These are phyloP conservation scores for Anser brachyrhynchus DNA, from an alignment of 2,113 vertebrate species.

Conservation along the genomic window DNA sequence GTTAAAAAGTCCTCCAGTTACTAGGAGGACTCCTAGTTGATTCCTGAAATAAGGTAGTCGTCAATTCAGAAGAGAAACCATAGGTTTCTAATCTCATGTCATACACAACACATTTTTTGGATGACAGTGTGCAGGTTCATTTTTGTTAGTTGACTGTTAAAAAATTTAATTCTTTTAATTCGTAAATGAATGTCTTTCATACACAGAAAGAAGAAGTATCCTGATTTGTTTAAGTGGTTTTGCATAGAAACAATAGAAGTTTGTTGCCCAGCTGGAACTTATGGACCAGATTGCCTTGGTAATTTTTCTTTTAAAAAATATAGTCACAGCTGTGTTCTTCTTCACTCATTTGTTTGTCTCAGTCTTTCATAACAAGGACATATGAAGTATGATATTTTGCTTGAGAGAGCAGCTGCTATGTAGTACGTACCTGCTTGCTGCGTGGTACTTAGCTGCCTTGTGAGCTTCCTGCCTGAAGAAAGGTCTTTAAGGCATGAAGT, in stretches of 20 bases:
- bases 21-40: background rate
- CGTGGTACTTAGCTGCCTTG: background rate
- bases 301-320: conserved; percentile 27
- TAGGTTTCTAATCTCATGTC: background rate
- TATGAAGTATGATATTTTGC: background rate
- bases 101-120: background rate
- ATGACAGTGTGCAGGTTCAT: background rate
- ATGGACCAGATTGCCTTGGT: conserved; percentile 90
- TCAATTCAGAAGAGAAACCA: background rate
- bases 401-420: background rate
- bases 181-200: background rate
- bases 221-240: conserved; percentile 92
- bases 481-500: background rate
- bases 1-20: background rate
- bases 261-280: conserved; percentile 89
- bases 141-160: background rate
- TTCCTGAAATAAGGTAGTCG: background rate
- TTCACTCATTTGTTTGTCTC: background rate
- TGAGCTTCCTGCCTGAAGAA: background rate
- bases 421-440: background rate
- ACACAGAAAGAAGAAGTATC: conserved; percentile 86
- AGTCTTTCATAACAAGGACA: background rate
- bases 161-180: background rate
- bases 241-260: conserved; percentile 88
- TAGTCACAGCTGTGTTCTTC: background rate